Percentiles rank a stretch among this genome's conserved stretches.
Evolutionary conservation across 2,888 invertebrate species (phyloP).

Genomic region (Sinodicranocentrus sp.): DNA sequence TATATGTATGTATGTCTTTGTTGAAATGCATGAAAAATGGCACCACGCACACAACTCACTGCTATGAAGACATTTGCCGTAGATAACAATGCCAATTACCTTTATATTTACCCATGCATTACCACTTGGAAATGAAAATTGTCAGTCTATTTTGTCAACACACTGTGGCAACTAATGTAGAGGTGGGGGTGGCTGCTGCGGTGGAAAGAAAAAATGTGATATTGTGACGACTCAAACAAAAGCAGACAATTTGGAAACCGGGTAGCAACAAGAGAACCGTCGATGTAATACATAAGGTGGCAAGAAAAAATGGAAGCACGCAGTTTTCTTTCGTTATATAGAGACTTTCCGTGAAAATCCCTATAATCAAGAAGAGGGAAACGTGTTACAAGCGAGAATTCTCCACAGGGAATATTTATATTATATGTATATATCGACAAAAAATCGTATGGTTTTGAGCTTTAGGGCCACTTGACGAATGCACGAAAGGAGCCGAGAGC

Average conservation of each 20-base stretch:
- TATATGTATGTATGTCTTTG: no score
- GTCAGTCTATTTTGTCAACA: neutral
- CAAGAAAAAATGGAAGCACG: slow-evolving; percentile 25
- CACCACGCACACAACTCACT: no score
- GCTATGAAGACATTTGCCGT: no score
- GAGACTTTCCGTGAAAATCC: slow-evolving; percentile 6
- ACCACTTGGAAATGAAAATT: no score
- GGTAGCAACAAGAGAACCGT: slow-evolving; percentile 62
- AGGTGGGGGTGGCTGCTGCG: neutral
- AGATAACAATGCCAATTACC: no score
- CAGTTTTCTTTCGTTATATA: slow-evolving; percentile 53
- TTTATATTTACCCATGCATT: no score
- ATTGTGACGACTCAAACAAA: slow-evolving; percentile 13
- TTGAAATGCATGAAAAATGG: no score
- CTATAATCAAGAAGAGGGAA: neutral
- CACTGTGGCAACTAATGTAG: no score
- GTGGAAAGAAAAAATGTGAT: neutral
- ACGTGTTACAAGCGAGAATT: neutral
- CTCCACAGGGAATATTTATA: neutral
- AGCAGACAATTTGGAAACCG: slow-evolving; percentile 44
- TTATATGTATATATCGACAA: neutral
- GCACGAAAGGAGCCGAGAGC: slow-evolving; percentile 62
- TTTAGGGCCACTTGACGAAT: slow-evolving; percentile 67
- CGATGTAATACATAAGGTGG: neutral
- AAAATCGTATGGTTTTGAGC: neutral